phyloP scores from a whole-genome alignment of 2,797 vertebrate species.

The Geotrypetes seraphini region DNA sequence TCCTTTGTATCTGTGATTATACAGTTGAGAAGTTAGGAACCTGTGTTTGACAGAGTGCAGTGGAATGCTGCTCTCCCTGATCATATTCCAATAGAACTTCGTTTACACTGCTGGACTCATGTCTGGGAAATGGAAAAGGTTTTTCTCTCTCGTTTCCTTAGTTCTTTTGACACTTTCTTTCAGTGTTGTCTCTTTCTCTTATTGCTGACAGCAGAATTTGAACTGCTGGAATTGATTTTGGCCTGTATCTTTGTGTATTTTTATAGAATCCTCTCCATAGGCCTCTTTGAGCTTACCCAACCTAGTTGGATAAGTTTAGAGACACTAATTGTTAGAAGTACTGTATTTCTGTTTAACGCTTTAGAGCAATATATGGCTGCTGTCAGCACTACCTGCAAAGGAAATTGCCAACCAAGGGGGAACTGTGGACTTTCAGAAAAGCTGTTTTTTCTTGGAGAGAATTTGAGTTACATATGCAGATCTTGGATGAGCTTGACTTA shows the following conservation, averaged over 20 bases:
- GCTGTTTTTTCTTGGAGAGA: slow-evolving; percentile 37
- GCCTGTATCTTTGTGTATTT: slow-evolving; percentile 98
- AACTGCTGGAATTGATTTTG: slow-evolving; percentile 64
- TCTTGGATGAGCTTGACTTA: no score
- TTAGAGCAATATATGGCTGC: slow-evolving; percentile 78
- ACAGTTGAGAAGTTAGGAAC: no score
- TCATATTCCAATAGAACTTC: slow-evolving; percentile 51
- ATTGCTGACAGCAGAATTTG: slow-evolving; percentile 67
- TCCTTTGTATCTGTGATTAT: no score
- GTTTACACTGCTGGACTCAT: slow-evolving; percentile 56
- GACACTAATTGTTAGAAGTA: slow-evolving; percentile 70
- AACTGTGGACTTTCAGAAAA: slow-evolving; percentile 88
- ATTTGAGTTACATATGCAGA: slow-evolving; percentile 25
- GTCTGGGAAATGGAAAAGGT: slow-evolving; percentile 54
- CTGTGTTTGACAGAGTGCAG: slow-evolving; percentile 35
- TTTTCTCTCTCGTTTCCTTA: slow-evolving; percentile 13
- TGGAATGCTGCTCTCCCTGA: slow-evolving; percentile 23
- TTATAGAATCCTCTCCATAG: slow-evolving; percentile 48
- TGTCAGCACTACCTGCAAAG: slow-evolving; percentile 95
- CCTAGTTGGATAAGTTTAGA: slow-evolving; percentile 85
- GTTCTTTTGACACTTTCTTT: slow-evolving; percentile 37
- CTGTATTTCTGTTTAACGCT: slow-evolving; percentile 63
- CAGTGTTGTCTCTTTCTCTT: slow-evolving; percentile 57
- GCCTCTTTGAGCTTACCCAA: slow-evolving; percentile 94
- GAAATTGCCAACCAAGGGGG: slow-evolving; percentile 77